A percentile compares a stretch with the other conserved stretches of the same genome.
These are phyloP conservation scores for Grammatotria lemairii DNA, from an alignment of 2,113 vertebrate species.

Conservation along the genomic window DNA sequence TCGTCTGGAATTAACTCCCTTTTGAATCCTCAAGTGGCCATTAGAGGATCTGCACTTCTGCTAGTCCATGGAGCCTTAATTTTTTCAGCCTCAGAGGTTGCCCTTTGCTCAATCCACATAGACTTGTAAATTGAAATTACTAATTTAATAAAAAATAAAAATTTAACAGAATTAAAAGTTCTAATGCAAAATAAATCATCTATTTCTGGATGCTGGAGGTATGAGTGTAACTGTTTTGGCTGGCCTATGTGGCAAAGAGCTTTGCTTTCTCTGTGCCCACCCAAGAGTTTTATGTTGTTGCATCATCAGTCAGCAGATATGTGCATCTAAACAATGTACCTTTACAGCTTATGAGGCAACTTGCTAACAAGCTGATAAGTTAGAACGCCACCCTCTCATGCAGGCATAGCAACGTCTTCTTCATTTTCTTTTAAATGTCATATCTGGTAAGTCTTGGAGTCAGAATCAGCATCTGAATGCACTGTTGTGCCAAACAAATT, in stretches of 20 bases:
- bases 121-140: neutral
- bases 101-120: neutral
- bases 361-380: neutral
- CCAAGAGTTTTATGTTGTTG: neutral
- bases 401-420: neutral
- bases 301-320: neutral
- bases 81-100: neutral
- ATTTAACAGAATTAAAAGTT: neutral
- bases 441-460: neutral
- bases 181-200: neutral
- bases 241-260: neutral
- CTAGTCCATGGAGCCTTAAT: neutral
- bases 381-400: neutral
- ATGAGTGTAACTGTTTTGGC: neutral
- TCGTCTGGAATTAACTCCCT: neutral
- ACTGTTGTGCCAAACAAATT: neutral
- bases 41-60: neutral
- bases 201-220: neutral
- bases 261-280: neutral
- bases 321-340: neutral
- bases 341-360: neutral
- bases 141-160: neutral
- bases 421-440: neutral
- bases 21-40: neutral
- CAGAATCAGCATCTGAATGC: neutral